Base-by-base conservation (phyloP, 2,888 invertebrate species). In the Aspidiotus destructor region DNA sequence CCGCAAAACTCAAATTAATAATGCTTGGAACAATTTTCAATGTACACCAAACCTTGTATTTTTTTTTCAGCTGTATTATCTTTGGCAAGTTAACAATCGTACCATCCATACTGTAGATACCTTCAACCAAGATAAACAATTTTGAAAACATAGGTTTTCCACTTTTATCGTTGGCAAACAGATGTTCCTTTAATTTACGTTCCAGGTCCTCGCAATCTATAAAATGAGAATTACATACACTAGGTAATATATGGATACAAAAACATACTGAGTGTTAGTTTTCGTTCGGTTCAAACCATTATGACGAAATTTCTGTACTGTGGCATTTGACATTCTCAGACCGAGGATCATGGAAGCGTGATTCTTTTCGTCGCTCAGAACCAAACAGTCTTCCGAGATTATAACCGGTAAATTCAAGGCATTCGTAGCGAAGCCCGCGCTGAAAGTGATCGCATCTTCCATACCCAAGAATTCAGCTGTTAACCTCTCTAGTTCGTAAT, bases 91-190 rank as follows among this genome's bases (percentile, higher is more conserved):
- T 65, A 17, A 69, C 7, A 60, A 69, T 69, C 2, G 69, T 69
- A 1, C 69, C 69, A 41, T 69, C 69, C 69, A 69, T 69, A 42
- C 69, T 69, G 53, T 69, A 69, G 16, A 69, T 60, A 2, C 69
- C 64, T 60, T 69, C 69, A 15, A 42, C 52, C 13, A 64, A 13
- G 16, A 69, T 64, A 28, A 64, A 48, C 9, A 69, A 58, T 60
- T 64, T 69, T 40, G 60, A 68, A 60, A 68, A 60, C 48, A 60
- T 52, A 16, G 15, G 54, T 7, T 41, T 28, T 8, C 41, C 60
- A n/a, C 17, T 28, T 28, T 17, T 60, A 16, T 60, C 15, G 42
- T 65, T 65, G 6, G 0, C 5, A 13, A 13, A 8, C n/a, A 68
- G 44, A 60, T 58, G 57, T 41, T 48, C 58, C 6, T 55, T 48